These are phyloP conservation scores for Sinocyclocheilus rhinocerous DNA, from an alignment of 2,113 vertebrate species.

Conservation along the genomic window DNA sequence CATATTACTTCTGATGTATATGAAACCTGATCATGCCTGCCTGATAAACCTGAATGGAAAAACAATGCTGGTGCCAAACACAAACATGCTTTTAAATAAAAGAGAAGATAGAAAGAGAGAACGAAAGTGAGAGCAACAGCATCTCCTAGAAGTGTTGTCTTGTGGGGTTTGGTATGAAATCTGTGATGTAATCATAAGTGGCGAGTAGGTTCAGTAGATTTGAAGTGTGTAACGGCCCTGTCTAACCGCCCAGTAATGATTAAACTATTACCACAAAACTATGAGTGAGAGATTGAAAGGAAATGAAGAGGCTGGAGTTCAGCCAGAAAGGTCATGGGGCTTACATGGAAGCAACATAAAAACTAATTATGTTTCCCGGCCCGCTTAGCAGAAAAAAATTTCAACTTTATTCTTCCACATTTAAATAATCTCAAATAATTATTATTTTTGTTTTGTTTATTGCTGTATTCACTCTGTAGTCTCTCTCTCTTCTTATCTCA, in stretches of 20 bases:
- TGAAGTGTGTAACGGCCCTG: conserved; percentile 18
- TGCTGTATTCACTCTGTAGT: not conserved
- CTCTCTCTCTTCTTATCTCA: not conserved
- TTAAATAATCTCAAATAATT: not conserved
- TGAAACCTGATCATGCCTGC: conserved; percentile 9
- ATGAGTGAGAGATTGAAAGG: not conserved
- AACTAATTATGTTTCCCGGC: not conserved
- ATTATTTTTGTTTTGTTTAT: not conserved
- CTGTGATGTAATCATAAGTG: conserved; percentile 24
- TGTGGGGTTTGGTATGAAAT: not conserved
- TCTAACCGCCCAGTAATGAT: not conserved
- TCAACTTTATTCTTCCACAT: not conserved
- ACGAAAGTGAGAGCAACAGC: not conserved
- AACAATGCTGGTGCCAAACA: not conserved
- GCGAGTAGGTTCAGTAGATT: not conserved
- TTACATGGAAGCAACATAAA: not conserved
- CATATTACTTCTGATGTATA: not conserved
- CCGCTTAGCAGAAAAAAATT: not conserved
- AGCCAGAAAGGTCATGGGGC: not conserved
- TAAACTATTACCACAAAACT: conserved; percentile 17
- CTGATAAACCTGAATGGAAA: not conserved
- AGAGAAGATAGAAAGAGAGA: not conserved
- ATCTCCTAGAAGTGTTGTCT: not conserved
- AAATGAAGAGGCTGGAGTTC: not conserved
- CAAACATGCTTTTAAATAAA: conserved; percentile 15